Conservation (phyloP, 1,140 invertebrate species). For the Centruroides vittatus region DNA sequence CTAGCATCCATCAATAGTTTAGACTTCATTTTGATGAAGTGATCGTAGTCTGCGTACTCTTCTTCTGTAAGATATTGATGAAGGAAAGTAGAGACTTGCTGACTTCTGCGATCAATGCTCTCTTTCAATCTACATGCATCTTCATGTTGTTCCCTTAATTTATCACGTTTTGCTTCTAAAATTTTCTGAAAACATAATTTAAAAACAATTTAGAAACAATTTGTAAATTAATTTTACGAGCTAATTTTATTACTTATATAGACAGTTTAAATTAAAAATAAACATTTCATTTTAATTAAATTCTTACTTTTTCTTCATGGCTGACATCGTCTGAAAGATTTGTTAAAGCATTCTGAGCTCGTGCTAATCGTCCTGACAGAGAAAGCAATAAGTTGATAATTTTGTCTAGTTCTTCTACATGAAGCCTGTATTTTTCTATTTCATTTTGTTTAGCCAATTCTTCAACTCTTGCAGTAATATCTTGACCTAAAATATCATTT, state of each 20-base stretch:
- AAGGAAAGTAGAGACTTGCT: slow-evolving; percentile 56
- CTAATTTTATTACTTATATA: no score
- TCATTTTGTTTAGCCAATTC: slow-evolving; percentile 51
- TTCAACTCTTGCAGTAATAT: slow-evolving; percentile 46
- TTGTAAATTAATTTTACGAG: no score
- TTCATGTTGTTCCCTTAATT: slow-evolving; percentile 59
- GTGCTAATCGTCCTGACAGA: slow-evolving; percentile 60
- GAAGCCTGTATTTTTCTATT: slow-evolving; percentile 66
- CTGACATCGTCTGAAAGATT: slow-evolving; percentile 39
- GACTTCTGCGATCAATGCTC: slow-evolving; percentile 64
- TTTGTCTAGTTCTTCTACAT: slow-evolving; percentile 74
- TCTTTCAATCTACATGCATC: slow-evolving; percentile 70
- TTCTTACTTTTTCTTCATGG: slow-evolving; percentile 50
- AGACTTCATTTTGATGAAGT: slow-evolving; percentile 85
- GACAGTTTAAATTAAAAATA: no score
- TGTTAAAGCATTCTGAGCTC: slow-evolving; percentile 62
- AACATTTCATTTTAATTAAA: not conserved
- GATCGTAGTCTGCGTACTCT: slow-evolving; percentile 67
- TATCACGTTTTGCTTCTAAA: slow-evolving; percentile 51
- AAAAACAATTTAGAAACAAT: no score
- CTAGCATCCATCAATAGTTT: slow-evolving; percentile 69
- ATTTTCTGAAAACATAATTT: not conserved
- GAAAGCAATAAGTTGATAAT: slow-evolving; percentile 70
- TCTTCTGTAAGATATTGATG: slow-evolving; percentile 56
- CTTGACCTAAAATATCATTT: slow-evolving; percentile 57